phyloP scores from a whole-genome alignment of 2,113 vertebrate genomes.

The Rallus limicola region DNA sequence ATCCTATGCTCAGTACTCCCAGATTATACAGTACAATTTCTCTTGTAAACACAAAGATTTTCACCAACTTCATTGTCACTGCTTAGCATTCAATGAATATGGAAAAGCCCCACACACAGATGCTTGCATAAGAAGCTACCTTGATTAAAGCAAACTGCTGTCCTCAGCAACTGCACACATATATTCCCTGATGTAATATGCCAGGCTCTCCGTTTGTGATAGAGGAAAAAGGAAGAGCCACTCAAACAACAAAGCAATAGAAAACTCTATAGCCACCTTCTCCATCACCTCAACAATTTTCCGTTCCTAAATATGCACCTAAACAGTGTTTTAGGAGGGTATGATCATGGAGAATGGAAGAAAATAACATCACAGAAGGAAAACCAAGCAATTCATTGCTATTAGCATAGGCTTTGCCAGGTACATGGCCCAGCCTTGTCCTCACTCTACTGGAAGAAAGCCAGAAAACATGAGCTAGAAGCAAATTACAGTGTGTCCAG shows the following conservation, averaged over 20 bases:
- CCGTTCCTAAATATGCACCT: not conserved
- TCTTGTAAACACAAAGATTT: not conserved
- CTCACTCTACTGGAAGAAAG: not conserved
- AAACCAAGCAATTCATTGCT: not conserved
- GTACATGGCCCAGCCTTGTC: not conserved
- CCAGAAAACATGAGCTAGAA: not conserved
- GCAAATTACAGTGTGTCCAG: not conserved
- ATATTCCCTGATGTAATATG: not conserved
- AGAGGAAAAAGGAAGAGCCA: not conserved
- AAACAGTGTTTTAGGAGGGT: not conserved
- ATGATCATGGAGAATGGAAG: not conserved
- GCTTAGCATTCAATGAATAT: not conserved
- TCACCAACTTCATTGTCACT: not conserved
- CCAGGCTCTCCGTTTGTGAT: not conserved
- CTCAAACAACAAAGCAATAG: not conserved
- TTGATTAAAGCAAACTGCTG: conserved; percentile 18
- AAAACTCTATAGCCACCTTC: not conserved
- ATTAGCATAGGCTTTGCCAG: not conserved
- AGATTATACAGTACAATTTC: not conserved
- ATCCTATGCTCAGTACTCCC: not conserved
- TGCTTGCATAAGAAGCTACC: not conserved
- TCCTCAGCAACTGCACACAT: not conserved
- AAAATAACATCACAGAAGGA: not conserved
- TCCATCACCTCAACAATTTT: not conserved
- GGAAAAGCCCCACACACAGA: not conserved